Evolutionary conservation across 2,113 vertebrate genomes (phyloP).

Genomic region (Scatophagus argus): DNA sequence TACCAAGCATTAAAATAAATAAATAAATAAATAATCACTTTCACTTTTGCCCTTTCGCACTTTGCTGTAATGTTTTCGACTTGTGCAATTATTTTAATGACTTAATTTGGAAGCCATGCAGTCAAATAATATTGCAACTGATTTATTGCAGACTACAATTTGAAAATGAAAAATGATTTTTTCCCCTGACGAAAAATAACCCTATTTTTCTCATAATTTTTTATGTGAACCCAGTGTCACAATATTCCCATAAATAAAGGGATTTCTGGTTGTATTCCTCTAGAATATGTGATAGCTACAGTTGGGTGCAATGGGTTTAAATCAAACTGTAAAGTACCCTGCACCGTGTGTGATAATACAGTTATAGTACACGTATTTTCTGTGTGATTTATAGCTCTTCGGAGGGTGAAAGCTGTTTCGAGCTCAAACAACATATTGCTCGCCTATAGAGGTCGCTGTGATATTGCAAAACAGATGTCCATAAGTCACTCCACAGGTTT

Average conservation of each 20-base stretch:
- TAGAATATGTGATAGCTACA: not conserved
- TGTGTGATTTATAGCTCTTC: slow-evolving; percentile 39
- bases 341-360: slow-evolving; percentile 15
- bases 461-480: slow-evolving; percentile 76
- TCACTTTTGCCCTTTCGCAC: not conserved
- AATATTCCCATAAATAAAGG: not conserved
- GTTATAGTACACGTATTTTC: slow-evolving; percentile 4
- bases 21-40: not conserved
- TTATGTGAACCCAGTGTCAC: not conserved
- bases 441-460: slow-evolving; percentile 85
- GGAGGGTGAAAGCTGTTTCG: slow-evolving; percentile 1
- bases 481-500: slow-evolving; percentile 68
- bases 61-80: slow-evolving; percentile 17
- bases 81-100: slow-evolving; percentile 20
- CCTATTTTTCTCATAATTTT: not conserved
- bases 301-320: not conserved
- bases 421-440: not conserved
- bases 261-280: not conserved
- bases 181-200: not conserved
- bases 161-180: not conserved
- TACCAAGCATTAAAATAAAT: slow-evolving; percentile 3
- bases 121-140: not conserved
- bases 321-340: slow-evolving; percentile 21
- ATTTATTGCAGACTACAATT: not conserved
- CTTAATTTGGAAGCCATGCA: not conserved